A percentile compares a stretch with the other conserved stretches of the same genome.
Conservation (phyloP, 2,888 invertebrate genomes). For the Dioctria linearis region DNA sequence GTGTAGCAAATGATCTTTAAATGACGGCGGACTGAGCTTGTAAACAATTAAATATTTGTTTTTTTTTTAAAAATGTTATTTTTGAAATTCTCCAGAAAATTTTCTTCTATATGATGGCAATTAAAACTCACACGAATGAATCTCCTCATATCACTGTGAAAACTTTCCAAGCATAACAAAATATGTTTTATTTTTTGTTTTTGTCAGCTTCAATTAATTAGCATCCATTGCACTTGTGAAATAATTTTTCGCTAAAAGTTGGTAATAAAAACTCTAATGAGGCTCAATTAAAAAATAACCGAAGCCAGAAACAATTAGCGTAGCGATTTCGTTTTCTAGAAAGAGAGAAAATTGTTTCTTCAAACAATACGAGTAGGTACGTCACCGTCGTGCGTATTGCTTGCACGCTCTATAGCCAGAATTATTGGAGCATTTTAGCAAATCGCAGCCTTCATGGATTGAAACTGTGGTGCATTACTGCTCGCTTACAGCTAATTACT, state of each 20-base stretch:
- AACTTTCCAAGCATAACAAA: too few species aligned
- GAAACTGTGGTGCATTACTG: conserved; percentile 33
- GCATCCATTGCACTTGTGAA: neutral
- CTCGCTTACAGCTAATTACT: conserved; percentile 30
- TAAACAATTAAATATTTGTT: too few species aligned
- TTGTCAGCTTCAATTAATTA: neutral
- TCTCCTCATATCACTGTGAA: too few species aligned
- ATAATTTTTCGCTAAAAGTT: neutral
- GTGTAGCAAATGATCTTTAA: too few species aligned
- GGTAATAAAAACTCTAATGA: conserved; percentile 3
- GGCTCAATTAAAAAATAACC: neutral
- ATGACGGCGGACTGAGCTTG: too few species aligned
- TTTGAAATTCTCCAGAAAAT: too few species aligned
- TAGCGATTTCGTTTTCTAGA: neutral
- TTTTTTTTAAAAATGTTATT: too few species aligned
- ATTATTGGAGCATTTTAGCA: conserved; percentile 33
- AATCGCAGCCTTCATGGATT: conserved; percentile 24
- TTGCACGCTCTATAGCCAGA: conserved; percentile 9
- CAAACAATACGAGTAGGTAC: neutral
- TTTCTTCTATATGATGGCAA: too few species aligned
- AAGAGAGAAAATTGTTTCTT: neutral
- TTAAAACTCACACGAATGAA: too few species aligned
- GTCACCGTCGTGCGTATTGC: conserved; percentile 11
- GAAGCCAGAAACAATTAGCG: neutral
- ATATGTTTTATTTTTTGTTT: too few species aligned